Conservation (phyloP, 2,888 invertebrate genomes). For the Harmothoe impar region DNA sequence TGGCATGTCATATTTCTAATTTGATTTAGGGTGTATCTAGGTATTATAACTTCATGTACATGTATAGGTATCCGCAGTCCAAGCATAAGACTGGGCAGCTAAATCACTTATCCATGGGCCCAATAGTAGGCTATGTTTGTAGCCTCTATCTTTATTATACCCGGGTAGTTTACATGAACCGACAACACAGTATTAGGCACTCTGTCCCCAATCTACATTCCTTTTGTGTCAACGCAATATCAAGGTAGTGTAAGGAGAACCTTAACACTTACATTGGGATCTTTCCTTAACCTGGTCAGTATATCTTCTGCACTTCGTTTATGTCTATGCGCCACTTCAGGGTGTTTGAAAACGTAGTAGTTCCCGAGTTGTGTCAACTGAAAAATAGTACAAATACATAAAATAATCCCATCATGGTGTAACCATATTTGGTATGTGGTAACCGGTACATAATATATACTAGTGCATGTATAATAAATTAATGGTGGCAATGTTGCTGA, state of each 20-base stretch:
- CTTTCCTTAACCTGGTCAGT: constrained; percentile 71
- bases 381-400: constrained; percentile 2
- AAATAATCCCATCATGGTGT: background rate
- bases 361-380: constrained; percentile 72
- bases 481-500: background rate
- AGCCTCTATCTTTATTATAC: background rate
- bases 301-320: constrained; percentile 76
- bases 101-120: too few species aligned
- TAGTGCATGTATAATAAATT: background rate
- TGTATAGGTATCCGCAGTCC: too few species aligned
- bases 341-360: constrained; percentile 73
- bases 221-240: too few species aligned
- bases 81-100: too few species aligned
- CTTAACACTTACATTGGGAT: constrained; percentile 74
- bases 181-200: background rate
- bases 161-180: background rate
- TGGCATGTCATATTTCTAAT: too few species aligned
- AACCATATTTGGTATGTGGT: background rate
- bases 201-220: too few species aligned
- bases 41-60: too few species aligned
- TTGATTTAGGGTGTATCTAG: too few species aligned
- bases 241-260: background rate
- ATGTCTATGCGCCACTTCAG: constrained; percentile 73
- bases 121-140: background rate
- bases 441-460: too few species aligned